These are phyloP conservation scores for Pseudorectes ferrugineus DNA, from an alignment of 2,113 vertebrate species.

Conservation along the genomic window DNA sequence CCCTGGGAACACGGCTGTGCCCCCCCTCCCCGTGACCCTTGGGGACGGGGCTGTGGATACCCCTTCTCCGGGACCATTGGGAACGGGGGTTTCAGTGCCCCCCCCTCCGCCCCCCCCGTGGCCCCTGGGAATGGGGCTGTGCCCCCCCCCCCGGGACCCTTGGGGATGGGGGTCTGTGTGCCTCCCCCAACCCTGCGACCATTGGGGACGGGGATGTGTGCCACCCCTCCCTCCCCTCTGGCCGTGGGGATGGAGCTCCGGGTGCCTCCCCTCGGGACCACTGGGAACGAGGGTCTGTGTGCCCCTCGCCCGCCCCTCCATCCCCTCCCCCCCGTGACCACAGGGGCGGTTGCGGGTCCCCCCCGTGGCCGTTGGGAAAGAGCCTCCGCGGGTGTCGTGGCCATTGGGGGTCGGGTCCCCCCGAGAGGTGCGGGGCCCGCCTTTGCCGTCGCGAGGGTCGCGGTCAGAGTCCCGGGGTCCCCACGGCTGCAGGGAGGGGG, in stretches of 20 bases:
- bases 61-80: no score
- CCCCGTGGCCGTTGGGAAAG: neutral
- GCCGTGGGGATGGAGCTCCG: neutral
- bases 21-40: no score
- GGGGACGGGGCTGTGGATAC: no score
- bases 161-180: no score
- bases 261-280: neutral
- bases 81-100: no score
- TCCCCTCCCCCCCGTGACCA: fast-evolving
- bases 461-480: neutral
- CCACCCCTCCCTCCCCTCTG: neutral
- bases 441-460: neutral
- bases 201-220: neutral
- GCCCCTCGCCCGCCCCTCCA: no score
- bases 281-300: neutral
- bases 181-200: no score
- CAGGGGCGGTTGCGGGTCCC: neutral
- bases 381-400: neutral
- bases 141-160: no score
- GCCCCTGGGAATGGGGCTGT: no score
- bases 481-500: no score
- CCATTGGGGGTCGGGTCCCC: neutral
- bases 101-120: no score
- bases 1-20: no score
- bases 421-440: neutral